Evolutionary conservation across 2,797 vertebrate genomes (phyloP).

Genomic region (Sebastes minor): DNA sequence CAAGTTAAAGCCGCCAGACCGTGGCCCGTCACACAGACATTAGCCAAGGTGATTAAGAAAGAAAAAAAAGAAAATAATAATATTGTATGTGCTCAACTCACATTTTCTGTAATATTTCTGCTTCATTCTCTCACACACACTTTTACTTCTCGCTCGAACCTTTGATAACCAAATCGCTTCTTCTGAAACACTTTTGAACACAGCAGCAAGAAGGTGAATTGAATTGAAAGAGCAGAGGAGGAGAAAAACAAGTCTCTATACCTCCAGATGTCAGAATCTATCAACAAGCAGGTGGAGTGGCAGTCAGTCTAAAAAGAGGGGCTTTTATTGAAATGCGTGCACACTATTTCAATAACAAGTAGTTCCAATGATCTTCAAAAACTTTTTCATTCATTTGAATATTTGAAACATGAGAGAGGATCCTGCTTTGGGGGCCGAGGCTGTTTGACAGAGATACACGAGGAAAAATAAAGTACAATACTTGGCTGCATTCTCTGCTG

Average conservation of each 20-base stretch:
- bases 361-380: constrained; percentile 40
- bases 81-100: background rate
- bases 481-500: constrained; percentile 31
- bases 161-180: constrained; percentile 47
- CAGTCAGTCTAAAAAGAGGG: constrained; percentile 1
- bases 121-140: background rate
- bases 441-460: constrained; percentile 48
- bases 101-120: background rate
- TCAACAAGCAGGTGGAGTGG: constrained; percentile 43
- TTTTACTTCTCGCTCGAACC: constrained; percentile 11
- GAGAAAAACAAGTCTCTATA: background rate
- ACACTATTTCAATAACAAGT: constrained; percentile 31
- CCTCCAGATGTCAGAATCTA: constrained; percentile 34
- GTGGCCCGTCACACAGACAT: constrained; percentile 31
- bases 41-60: constrained; percentile 18
- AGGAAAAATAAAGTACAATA: constrained; percentile 14
- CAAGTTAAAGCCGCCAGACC: constrained; percentile 40
- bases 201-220: constrained; percentile 9
- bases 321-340: constrained; percentile 8
- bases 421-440: constrained; percentile 33
- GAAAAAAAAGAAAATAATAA: constrained; percentile 8
- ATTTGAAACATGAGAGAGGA: constrained; percentile 20
- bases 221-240: constrained; percentile 14
- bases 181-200: constrained; percentile 37
- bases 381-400: constrained; percentile 30